Evolutionary conservation across 2,113 vertebrate species (phyloP).

Genomic region (Callipepla squamata): DNA sequence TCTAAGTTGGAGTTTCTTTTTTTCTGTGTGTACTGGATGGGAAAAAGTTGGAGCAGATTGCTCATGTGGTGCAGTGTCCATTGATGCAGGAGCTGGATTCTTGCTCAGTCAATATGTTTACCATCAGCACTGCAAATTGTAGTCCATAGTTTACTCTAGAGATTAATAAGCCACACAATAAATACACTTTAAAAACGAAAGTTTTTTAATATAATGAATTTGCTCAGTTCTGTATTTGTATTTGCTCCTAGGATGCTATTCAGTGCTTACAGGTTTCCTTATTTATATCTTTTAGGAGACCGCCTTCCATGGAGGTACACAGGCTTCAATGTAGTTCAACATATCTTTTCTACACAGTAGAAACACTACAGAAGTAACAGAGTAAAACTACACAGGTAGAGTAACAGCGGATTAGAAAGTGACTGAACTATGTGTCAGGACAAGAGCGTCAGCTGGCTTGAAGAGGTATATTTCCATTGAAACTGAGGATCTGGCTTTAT

Average conservation of each 20-base stretch:
- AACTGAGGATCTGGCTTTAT: slow-evolving; percentile 29
- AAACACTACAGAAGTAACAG: not conserved
- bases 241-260: not conserved
- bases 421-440: not conserved
- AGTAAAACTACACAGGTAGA: not conserved
- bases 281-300: not conserved
- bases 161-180: not conserved
- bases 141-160: not conserved
- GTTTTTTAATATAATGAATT: not conserved
- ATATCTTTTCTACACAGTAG: not conserved
- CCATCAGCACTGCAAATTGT: not conserved
- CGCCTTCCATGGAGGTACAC: not conserved
- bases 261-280: not conserved
- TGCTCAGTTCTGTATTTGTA: not conserved
- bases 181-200: not conserved
- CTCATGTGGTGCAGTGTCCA: not conserved
- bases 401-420: not conserved
- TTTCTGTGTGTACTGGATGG: not conserved
- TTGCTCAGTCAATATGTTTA: not conserved
- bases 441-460: not conserved
- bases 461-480: slow-evolving; percentile 30
- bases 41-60: not conserved
- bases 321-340: not conserved
- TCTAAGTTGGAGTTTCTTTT: not conserved
- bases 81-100: not conserved